Evolutionary conservation across 2,888 invertebrate species (phyloP), one percentile per base, ranked within the genome.

Genomic region (Pachydiplax longipennis): DNA sequence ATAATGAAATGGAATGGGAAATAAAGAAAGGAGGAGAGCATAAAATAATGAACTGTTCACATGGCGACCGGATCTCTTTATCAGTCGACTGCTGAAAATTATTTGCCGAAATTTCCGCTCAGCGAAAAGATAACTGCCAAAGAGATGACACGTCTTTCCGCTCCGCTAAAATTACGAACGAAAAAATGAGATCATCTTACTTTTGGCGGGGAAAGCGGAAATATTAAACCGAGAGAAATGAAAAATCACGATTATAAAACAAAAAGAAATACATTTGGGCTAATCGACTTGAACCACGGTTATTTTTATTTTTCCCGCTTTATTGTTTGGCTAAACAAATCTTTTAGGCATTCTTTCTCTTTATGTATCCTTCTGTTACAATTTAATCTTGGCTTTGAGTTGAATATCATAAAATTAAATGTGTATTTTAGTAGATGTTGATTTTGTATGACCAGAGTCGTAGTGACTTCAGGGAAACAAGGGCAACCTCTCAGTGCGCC

Each of bases 21-120:
- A 31, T 37, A 58, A 61, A 61, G 65, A 13, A 61, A 18, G n/a
- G 61, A 18, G 8, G 13, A 13, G 40, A 37, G 35, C 83, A 53
- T 18, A 18, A 53, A 53, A 53, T 53, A 53, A 87, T 37, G 87
- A 35, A 13, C 18, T n/a, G 87, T 87, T 61, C 10, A 37, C 65
- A 37, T 87, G 87, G 61, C 6, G 22, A 61, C 87, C 65, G 87
- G 61, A 25, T 61, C 61, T 81, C 37, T 83, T 83, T n/a, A 87
- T 65, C 18, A 87, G 22, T 58, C 22, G 31, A 0, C 35, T 18
- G 3, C n/a, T 61, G 25, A 61, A 83, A 83, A 83, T 25, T 31
- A 83, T 53, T 22, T 25, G 81, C 18, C 22, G 58, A 83, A 58
- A 83, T 58, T 31, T 83, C 31, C 35, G 15, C 10, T 48, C 18